Evolutionary conservation across 2,888 invertebrate species (phyloP).

Genomic region (Cantharis rufa): DNA sequence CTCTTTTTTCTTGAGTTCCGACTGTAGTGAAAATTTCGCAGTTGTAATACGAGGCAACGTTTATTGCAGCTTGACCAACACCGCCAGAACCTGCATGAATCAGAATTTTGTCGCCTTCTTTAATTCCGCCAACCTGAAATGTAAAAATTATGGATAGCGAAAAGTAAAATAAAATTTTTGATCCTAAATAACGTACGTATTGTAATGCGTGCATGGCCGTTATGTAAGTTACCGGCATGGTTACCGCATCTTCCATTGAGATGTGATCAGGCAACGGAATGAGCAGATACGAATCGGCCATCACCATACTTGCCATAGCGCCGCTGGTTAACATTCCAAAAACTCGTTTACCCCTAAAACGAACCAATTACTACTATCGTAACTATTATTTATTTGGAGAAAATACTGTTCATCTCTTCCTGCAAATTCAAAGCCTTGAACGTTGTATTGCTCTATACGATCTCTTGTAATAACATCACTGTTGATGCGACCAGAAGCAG

Average conservation of each 20-base stretch:
- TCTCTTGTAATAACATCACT: constrained; percentile 75
- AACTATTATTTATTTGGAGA: background rate
- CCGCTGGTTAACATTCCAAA: constrained; percentile 67
- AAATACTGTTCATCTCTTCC: constrained; percentile 51
- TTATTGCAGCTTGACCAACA: constrained; percentile 79
- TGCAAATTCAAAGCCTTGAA: constrained; percentile 64
- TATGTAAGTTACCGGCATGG: constrained; percentile 76
- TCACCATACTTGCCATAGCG: constrained; percentile 66
- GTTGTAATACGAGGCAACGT: constrained; percentile 66
- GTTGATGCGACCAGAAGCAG: constrained; percentile 86
- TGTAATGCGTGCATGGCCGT: constrained; percentile 58
- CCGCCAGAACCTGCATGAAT: constrained; percentile 70
- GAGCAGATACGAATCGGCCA: constrained; percentile 59
- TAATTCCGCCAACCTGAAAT: constrained; percentile 37
- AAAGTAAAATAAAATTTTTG: background rate
- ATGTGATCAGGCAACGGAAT: constrained; percentile 75
- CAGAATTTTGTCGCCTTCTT: constrained; percentile 55
- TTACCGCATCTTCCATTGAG: constrained; percentile 75
- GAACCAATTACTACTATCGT: background rate
- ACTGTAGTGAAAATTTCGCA: constrained; percentile 74
- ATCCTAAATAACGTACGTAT: constrained; percentile 40
- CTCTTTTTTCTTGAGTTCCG: constrained; percentile 66
- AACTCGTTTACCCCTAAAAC: constrained; percentile 61
- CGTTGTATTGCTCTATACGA: constrained; percentile 58
- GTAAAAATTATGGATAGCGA: background rate